Evolutionary conservation across 2,888 invertebrate species (phyloP).

Genomic region (Cyclophora albipunctata): DNA sequence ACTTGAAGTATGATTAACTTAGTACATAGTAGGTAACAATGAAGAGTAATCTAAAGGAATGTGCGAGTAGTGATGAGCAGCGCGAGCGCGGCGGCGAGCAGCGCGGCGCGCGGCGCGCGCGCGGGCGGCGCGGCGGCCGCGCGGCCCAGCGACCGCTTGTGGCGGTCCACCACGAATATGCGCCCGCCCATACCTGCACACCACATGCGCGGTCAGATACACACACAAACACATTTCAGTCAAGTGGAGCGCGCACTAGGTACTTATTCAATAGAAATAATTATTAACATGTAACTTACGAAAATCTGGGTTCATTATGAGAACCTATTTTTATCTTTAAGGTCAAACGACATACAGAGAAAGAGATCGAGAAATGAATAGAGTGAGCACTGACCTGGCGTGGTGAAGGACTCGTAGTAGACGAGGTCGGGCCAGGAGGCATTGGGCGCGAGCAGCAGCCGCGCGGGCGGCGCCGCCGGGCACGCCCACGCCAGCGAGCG

Average conservation of each 20-base stretch:
- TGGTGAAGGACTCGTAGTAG: constrained; percentile 95
- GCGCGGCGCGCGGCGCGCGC: constrained; percentile 2
- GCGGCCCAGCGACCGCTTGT: constrained; percentile 57
- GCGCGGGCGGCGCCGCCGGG: constrained; percentile 81
- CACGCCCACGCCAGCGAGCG: constrained; percentile 83
- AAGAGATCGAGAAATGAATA: background rate
- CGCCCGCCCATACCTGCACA: constrained; percentile 89
- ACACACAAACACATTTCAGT: background rate
- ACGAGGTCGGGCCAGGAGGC: constrained; percentile 93
- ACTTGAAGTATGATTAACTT: too few species aligned
- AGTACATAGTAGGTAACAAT: too few species aligned
- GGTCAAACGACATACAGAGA: background rate
- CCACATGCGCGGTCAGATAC: background rate
- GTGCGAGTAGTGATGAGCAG: too few species aligned
- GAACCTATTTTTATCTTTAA: too few species aligned
- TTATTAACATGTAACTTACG: background rate
- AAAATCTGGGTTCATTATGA: too few species aligned
- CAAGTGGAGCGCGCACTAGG: background rate
- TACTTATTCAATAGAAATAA: background rate
- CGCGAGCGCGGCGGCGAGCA: background rate
- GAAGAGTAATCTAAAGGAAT: too few species aligned
- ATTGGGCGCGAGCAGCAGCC: constrained; percentile 88
- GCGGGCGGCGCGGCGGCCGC: constrained; percentile 12
- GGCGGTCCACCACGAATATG: constrained; percentile 91
- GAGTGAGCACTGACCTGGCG: constrained; percentile 75